Evolutionary conservation across 2,888 invertebrate genomes (phyloP), one percentile per base, ranked within the genome.

Genomic region (Polydrusus pterygomalis): DNA sequence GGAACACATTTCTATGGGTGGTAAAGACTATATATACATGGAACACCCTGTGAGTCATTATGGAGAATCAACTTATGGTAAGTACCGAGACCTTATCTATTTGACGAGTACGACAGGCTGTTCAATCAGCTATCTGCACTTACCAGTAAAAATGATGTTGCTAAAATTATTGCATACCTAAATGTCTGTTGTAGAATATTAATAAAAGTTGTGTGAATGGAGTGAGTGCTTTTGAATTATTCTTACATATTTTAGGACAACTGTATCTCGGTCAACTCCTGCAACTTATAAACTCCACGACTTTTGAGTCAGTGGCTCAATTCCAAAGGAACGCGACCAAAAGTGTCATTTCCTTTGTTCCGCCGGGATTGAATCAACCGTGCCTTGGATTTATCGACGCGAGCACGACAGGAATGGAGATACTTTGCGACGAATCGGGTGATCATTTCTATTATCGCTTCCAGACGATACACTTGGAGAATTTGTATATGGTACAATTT

Each of bases 241-340:
- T 40, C 5, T 25, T 25, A 25, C 5, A 25, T 25, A 1, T 25
- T 25, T 25, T 70, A 80, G 78, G 15, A 20, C 56, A 11, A 77
- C 70, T n/a, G 75, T 74, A 38, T 74, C 51, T 76, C 49, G 68
- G 73, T 43, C 18, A 75, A 18, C 65, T 80, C 17, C 64, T 70
- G 25, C 78, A 70, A 40, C 47, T 77, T 0, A 51, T 70, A 17
- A 72, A 68, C 20, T n/a, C 47, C 2, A 74, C 69, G 2, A 54
- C 45, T 20, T 67, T 76, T 30, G 54, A 79, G 40, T 40, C 49
- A 18, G 40, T 70, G 9, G 67, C 71, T 17, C 43, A 70, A 2
- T 80, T 84, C 60, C 51, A 68, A 8, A 82, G 80, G 43, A 83
- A 82, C 69, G 82, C 81, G 15, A 84, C 84, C 1, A 30, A 62